Evolutionary conservation across 2,888 invertebrate genomes (phyloP).

Genomic region (Magallana nippona): DNA sequence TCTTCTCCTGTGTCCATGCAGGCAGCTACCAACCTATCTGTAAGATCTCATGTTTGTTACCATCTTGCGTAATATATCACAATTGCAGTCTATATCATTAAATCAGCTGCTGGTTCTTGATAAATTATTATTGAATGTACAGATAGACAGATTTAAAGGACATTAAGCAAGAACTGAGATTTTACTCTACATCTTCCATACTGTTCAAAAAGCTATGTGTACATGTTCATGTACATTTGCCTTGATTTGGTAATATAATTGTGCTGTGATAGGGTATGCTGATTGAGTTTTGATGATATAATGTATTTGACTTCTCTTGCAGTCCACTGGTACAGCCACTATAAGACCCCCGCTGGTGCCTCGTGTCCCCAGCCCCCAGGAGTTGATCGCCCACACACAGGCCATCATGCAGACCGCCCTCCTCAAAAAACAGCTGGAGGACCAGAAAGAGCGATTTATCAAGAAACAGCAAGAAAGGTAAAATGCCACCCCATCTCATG

Average conservation of each 20-base stretch:
- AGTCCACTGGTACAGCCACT: slow-evolving; percentile 61
- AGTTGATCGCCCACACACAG: slow-evolving; percentile 91
- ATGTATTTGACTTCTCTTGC: slow-evolving; percentile 30
- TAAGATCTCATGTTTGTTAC: slow-evolving; percentile 50
- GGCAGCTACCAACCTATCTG: slow-evolving; percentile 60
- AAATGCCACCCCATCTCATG: background rate
- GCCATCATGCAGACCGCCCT: slow-evolving; percentile 92
- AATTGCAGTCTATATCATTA: no score
- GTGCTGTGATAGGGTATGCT: background rate
- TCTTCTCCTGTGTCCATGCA: slow-evolving; percentile 57
- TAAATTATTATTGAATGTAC: no score
- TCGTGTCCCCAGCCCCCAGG: slow-evolving; percentile 86
- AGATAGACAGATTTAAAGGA: no score
- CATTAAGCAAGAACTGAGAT: no score
- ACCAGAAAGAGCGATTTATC: slow-evolving; percentile 91
- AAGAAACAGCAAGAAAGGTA: slow-evolving; percentile 84
- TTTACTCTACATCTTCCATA: no score
- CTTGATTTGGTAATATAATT: background rate
- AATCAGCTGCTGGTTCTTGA: no score
- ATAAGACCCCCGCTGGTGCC: slow-evolving; percentile 71
- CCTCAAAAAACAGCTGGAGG: slow-evolving; percentile 93
- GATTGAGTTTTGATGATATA: background rate
- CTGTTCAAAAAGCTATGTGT: no score
- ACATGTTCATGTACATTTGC: background rate
- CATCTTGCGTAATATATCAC: no score